A percentile compares a stretch with the other conserved stretches of the same genome.
phyloP scores from a whole-genome alignment of 2,797 vertebrate genomes.

The Caiman crocodilus region DNA sequence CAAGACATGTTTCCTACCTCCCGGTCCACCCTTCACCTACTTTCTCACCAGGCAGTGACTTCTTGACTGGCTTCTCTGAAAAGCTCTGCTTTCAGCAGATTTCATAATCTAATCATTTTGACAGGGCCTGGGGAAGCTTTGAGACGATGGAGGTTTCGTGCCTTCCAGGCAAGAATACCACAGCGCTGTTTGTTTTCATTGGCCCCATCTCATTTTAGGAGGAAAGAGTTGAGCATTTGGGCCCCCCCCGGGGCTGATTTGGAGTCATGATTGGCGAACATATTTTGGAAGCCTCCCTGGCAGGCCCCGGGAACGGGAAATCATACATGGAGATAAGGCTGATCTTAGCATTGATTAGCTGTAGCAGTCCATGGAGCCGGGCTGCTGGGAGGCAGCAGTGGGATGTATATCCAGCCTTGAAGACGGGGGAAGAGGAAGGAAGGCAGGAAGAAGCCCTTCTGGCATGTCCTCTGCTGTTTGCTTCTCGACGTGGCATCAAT shows the following conservation, averaged over 20 bases:
- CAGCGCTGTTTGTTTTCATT: slow-evolving; percentile 45
- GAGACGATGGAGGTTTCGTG: slow-evolving; percentile 51
- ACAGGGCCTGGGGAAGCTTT: not conserved
- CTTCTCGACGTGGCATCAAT: slow-evolving; percentile 38
- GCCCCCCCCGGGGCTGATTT: slow-evolving; percentile 39
- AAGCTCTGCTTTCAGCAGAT: slow-evolving; percentile 66
- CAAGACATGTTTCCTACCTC: not conserved
- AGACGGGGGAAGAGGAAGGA: not conserved
- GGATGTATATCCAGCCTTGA: not conserved
- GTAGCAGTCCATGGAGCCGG: not conserved
- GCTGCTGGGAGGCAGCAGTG: slow-evolving; percentile 12
- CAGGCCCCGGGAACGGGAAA: not conserved
- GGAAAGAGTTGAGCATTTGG: slow-evolving; percentile 38
- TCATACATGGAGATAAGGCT: not conserved
- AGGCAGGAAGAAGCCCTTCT: not conserved
- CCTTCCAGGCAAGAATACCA: slow-evolving; percentile 67
- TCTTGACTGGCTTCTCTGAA: slow-evolving; percentile 32
- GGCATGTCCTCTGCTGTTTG: slow-evolving; percentile 49
- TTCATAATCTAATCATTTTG: slow-evolving; percentile 54
- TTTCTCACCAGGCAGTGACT: slow-evolving; percentile 27
- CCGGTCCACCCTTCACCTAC: not conserved
- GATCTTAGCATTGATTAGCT: slow-evolving; percentile 30
- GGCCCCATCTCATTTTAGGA: slow-evolving; percentile 49
- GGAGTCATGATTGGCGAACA: slow-evolving; percentile 21
- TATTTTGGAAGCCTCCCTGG: slow-evolving; percentile 10